Percentiles rank a stretch among this genome's conserved stretches.
Conservation (phyloP, 2,888 invertebrate genomes). For the Holacanthella duospinosa region DNA sequence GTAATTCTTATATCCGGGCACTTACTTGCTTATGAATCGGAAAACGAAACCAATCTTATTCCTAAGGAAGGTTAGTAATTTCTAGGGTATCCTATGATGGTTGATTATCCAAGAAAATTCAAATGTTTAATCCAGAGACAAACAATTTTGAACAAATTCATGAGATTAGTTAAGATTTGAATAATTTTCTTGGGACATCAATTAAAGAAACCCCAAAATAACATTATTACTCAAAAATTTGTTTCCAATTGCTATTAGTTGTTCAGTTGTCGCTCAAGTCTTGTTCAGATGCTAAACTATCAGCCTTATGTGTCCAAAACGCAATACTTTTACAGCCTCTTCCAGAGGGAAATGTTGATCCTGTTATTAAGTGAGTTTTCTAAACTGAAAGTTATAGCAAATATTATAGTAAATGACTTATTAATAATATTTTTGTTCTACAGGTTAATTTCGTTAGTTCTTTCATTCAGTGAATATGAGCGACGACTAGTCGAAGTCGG, state of each 20-base stretch:
- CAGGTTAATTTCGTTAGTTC: constrained; percentile 54
- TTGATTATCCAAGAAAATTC: no score
- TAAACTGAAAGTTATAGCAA: neutral
- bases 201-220: no score
- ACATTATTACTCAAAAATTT: no score
- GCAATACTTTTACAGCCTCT: constrained; percentile 28
- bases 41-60: constrained; percentile 56
- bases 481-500: constrained; percentile 60
- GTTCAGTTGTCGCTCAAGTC: constrained; percentile 7
- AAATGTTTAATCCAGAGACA: no score
- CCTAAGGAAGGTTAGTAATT: constrained; percentile 50
- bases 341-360: constrained; percentile 25
- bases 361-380: constrained; percentile 18
- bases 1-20: constrained; percentile 61
- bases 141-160: no score
- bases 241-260: no score
- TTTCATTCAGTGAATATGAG: constrained; percentile 65
- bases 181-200: neutral
- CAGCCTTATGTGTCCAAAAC: constrained; percentile 28
- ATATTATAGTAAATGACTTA: no score
- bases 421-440: neutral
- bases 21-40: constrained; percentile 55
- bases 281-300: constrained; percentile 20
- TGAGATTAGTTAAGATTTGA: neutral
- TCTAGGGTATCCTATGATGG: no score